phyloP scores from a whole-genome alignment of 2,888 invertebrate species.

The Aphelenchoides bicaudatus region DNA sequence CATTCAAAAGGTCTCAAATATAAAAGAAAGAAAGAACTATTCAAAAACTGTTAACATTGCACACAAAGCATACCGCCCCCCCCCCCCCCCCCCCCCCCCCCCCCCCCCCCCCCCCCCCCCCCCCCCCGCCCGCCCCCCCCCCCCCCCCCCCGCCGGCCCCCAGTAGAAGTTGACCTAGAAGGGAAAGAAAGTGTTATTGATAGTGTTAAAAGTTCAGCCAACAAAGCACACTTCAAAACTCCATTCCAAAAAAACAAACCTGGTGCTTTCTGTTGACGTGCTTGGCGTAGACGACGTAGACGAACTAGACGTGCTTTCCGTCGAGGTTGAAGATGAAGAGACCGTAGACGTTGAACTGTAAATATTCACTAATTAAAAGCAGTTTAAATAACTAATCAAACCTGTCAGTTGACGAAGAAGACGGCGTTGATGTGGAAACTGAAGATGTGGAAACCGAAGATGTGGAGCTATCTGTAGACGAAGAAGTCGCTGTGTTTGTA shows the following conservation, averaged over 20 bases:
- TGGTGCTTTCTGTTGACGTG: neutral
- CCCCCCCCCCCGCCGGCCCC: too few species aligned
- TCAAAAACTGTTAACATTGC: too few species aligned
- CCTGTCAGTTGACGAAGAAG: neutral
- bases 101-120: too few species aligned
- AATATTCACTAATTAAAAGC: neutral
- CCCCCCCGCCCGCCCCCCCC: too few species aligned
- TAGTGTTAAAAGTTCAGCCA: neutral
- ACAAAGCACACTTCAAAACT: neutral
- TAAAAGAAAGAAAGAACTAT: too few species aligned
- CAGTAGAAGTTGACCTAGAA: conserved; percentile 1
- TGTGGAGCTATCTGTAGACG: neutral
- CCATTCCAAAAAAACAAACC: neutral
- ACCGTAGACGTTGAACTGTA: neutral
- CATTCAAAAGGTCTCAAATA: too few species aligned
- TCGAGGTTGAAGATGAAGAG: neutral
- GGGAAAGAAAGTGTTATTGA: neutral
- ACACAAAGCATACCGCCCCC: too few species aligned
- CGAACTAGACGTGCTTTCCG: neutral
- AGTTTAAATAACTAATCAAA: neutral
- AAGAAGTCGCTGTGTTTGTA: neutral
- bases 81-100: too few species aligned
- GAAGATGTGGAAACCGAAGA: conserved; percentile 1
- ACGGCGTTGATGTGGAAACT: neutral
- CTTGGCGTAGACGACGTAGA: neutral